phyloP scores from a whole-genome alignment of 2,113 vertebrate species.

The Prunella fulvescens region DNA sequence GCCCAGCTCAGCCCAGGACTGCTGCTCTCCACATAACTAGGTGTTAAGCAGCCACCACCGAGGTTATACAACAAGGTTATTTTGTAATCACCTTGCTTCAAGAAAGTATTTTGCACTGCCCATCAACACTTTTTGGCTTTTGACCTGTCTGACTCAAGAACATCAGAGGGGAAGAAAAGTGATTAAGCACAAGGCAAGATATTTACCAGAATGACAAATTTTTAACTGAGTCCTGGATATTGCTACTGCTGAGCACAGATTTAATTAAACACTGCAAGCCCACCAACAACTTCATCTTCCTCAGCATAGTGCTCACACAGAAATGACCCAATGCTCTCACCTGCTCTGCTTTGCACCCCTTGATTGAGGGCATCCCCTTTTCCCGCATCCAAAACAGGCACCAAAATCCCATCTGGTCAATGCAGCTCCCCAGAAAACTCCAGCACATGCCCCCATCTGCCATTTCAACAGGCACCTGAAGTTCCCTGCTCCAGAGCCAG shows the following conservation, averaged over 20 bases:
- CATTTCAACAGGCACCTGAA: neutral
- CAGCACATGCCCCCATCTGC: neutral
- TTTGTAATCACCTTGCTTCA: neutral
- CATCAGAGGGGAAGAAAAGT: neutral
- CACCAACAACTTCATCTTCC: neutral
- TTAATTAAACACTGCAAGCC: neutral
- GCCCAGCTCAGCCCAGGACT: neutral
- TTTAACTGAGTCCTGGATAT: neutral
- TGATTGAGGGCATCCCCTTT: neutral
- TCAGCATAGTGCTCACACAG: fast-evolving
- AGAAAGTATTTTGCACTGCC: neutral
- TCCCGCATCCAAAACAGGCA: fast-evolving
- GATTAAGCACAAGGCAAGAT: neutral
- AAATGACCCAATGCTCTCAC: neutral
- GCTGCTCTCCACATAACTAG: neutral
- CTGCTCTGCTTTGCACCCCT: fast-evolving
- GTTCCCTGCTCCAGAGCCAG: neutral
- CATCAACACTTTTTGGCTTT: fast-evolving
- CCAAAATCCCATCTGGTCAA: neutral
- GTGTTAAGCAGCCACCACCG: neutral
- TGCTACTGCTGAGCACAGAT: neutral
- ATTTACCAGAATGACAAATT: neutral
- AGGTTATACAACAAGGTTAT: neutral
- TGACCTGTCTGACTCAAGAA: neutral
- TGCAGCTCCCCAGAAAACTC: neutral